Evolutionary conservation across 2,888 invertebrate species (phyloP).

Genomic region (Leucophenga montana): DNA sequence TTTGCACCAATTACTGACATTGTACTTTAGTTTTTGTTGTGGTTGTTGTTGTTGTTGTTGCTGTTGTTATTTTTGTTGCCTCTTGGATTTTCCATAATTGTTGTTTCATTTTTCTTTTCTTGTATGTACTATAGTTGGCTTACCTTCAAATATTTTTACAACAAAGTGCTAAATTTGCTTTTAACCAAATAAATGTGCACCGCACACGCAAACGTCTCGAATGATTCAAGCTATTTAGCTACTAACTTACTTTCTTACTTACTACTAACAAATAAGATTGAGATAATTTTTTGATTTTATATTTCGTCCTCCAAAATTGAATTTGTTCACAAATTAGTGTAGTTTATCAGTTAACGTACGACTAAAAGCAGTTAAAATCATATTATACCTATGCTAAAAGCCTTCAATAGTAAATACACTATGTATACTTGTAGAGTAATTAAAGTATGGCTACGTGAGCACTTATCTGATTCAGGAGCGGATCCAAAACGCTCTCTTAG

Average conservation of each 20-base stretch:
- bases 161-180: constrained; percentile 15
- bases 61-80: neutral
- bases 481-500: no score
- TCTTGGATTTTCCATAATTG: neutral
- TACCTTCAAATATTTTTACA: neutral
- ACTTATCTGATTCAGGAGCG: no score
- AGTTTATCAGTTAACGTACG: no score
- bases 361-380: no score
- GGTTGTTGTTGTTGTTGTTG: neutral
- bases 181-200: constrained; percentile 4
- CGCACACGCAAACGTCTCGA: constrained; percentile 8
- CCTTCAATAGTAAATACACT: no score
- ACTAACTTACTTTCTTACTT: no score
- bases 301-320: neutral
- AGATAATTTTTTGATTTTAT: neutral
- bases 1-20: constrained; percentile 2
- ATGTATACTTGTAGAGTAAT: no score
- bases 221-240: neutral
- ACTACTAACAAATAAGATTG: neutral
- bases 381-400: no score
- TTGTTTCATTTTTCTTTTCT: no score
- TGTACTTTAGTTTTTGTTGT: neutral
- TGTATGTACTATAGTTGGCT: no score
- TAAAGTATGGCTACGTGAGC: no score
- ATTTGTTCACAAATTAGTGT: neutral